These are phyloP conservation scores for Drosophila lini DNA, from an alignment of 1,140 invertebrate species.

Conservation along the genomic window DNA sequence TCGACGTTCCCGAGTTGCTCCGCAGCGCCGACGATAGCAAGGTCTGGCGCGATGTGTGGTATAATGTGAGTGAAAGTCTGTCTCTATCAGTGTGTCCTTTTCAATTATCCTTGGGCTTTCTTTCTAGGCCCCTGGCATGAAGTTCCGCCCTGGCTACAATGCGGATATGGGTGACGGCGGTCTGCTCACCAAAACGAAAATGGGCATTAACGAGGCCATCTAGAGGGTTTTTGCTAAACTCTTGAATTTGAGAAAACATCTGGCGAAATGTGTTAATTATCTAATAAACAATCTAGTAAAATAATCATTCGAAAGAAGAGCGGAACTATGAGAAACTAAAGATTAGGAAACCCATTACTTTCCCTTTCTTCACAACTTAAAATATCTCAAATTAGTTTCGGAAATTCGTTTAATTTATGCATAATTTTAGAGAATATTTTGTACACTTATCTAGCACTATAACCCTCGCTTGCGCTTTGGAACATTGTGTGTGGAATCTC, in stretches of 20 bases:
- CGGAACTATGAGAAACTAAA: background rate
- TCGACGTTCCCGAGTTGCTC: slow-evolving; percentile 88
- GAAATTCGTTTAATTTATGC: slow-evolving; percentile 51
- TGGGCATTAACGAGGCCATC: slow-evolving; percentile 60
- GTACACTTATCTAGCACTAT: slow-evolving; percentile 57
- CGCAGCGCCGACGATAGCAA: slow-evolving; percentile 86
- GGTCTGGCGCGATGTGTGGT: slow-evolving; percentile 81
- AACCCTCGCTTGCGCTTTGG: slow-evolving; percentile 37
- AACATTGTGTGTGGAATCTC: slow-evolving; percentile 43
- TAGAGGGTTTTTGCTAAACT: slow-evolving; percentile 39
- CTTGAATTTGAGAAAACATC: slow-evolving; percentile 43
- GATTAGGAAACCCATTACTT: background rate
- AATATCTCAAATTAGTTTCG: slow-evolving; percentile 13
- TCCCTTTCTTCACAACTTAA: background rate
- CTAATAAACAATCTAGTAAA: slow-evolving; percentile 78
- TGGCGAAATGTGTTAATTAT: slow-evolving; percentile 78
- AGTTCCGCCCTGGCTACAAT: slow-evolving; percentile 86
- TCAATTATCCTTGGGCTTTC: slow-evolving; percentile 2
- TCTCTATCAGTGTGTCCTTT: background rate
- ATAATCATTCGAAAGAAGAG: slow-evolving; percentile 23
- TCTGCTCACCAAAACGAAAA: slow-evolving; percentile 84
- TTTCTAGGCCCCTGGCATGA: slow-evolving; percentile 85
- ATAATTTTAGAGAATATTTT: slow-evolving; percentile 51
- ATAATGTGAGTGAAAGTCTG: slow-evolving; percentile 82
- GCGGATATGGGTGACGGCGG: slow-evolving; percentile 85